Base-by-base conservation (phyloP, 2,113 vertebrate species). In the Thermophis baileyi region DNA sequence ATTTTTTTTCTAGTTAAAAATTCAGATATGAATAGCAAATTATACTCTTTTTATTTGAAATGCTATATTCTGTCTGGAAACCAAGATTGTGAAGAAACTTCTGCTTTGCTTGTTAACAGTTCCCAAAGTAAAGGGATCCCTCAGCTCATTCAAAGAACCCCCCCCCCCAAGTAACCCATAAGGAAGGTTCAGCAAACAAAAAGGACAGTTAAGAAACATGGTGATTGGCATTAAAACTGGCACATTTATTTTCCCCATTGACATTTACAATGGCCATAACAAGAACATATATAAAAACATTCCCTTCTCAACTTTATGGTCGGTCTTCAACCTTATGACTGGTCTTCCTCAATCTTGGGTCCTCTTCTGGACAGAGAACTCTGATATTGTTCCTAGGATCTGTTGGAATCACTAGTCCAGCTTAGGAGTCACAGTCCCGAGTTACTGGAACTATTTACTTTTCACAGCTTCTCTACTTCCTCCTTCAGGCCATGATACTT, bases 21-120 rank as follows among this genome's bases (percentile, higher is more conserved):
- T 81, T 93, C n/a, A 94, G 95, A 95, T 46, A 85, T 30, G 92
- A 94, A 96, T 30, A 20, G 18, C 30, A 50, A 94, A 53, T 44
- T 8, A 93, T 91, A 92, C 49, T 94, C 0, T 47, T 93, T 92
- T 50, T 46, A 87, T 89, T 46, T 60, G 46, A 93, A 95, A 86
- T 0, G 2, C 2, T 91, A 54, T 0, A 0, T 24, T 69, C 22
- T 3, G 60, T 0, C 87, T 22, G 35, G 46, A 93, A 95, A 46
- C 20, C 22, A 92, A 40, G 0, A 3, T 40, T 47, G 57, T 57
- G 88, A 91, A 51, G 86, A 92, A 95, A 92, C 89, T 74, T 90
- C 93, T 95, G 40, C 0, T 93, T 94, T 91, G 91, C 0, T 0
- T 89, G 95, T 95, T 90, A 94, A 16, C 1, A 4, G 86, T 60